Percentiles rank a stretch among this genome's conserved stretches.
These are phyloP conservation scores for Prunella strophiata DNA, from an alignment of 2,797 vertebrate genomes.

Conservation along the genomic window DNA sequence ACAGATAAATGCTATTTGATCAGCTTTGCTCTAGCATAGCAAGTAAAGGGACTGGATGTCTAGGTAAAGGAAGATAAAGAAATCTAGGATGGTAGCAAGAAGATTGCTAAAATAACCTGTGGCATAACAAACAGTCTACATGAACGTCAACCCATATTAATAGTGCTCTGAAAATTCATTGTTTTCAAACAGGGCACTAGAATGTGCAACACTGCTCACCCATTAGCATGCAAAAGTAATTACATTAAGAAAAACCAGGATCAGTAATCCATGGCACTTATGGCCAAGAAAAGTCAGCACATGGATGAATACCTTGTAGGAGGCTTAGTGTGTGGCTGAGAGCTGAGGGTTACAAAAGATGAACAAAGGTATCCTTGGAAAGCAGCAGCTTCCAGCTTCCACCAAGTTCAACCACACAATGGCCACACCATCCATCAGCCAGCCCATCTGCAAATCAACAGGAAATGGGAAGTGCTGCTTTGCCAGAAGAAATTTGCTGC, in stretches of 20 bases:
- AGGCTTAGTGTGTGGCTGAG: neutral
- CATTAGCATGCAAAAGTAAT: neutral
- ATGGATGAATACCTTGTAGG: neutral
- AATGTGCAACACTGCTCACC: neutral
- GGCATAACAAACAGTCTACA: neutral
- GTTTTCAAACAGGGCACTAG: neutral
- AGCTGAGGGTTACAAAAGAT: neutral
- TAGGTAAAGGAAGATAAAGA: neutral
- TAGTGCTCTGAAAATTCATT: neutral
- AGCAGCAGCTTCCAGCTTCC: neutral
- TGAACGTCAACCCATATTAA: neutral
- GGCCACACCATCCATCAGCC: neutral
- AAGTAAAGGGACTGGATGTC: neutral
- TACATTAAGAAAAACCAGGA: neutral
- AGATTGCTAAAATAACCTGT: neutral
- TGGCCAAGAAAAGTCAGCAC: neutral
- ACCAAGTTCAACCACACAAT: neutral
- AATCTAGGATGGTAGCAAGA: neutral
- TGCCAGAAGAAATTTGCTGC: neutral
- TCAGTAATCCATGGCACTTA: neutral
- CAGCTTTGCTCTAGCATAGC: neutral
- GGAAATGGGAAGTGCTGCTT: neutral
- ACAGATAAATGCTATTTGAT: neutral
- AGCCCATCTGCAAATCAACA: neutral
- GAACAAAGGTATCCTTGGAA: neutral